Evolutionary conservation across 2,888 invertebrate species (phyloP), one percentile per base, ranked within the genome.

Genomic region (Yponomeuta sedellus): DNA sequence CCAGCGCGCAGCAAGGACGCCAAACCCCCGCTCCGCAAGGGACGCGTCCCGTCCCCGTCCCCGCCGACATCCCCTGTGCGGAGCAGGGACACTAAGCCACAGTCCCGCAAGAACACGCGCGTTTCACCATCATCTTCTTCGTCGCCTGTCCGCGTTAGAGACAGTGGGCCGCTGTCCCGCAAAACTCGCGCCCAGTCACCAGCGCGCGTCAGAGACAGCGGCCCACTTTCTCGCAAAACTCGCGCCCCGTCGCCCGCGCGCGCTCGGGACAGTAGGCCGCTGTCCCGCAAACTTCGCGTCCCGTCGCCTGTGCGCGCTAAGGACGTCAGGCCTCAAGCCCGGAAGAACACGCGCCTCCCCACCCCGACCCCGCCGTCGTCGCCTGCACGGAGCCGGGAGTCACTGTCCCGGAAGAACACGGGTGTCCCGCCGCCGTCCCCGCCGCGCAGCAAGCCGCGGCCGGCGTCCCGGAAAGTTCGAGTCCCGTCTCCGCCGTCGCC

Each of bases 21-120:
- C 44, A 52, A 52, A 8, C 44, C 1, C 1, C 8, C 5, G 44
- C 16, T 16, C 44, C 44, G 44, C 44, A 52, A 52, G 44, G 34
- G 34, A 34, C 34, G 34, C 10, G 34, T 52, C 44, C 44, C 44
- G 3, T 16, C 44, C 6, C 44, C 44, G 25, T 10, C 64, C n/a
- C 64, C 44, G 52, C 44, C 64, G 5, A 16, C 16, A n/a, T 19
- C 64, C n/a, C 64, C 44, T 16, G 19, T 39, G 52, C 64, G 12
- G 12, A n/a, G 19, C n/a, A 64, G 16, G 44, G 34, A 8, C 34
- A 11, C 19, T 12, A n/a, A 12, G n/a, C 10, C 39, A 12, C 10
- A 4, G 19, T 39, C 44, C n/a, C 25, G 44, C 2, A 52, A 52
- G 44, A 52, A 52, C 16, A 12, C 44, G 44, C 44, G 44, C 16